Base-by-base conservation (phyloP, 1,140 invertebrate species). In the Sitodiplosis mosellana region DNA sequence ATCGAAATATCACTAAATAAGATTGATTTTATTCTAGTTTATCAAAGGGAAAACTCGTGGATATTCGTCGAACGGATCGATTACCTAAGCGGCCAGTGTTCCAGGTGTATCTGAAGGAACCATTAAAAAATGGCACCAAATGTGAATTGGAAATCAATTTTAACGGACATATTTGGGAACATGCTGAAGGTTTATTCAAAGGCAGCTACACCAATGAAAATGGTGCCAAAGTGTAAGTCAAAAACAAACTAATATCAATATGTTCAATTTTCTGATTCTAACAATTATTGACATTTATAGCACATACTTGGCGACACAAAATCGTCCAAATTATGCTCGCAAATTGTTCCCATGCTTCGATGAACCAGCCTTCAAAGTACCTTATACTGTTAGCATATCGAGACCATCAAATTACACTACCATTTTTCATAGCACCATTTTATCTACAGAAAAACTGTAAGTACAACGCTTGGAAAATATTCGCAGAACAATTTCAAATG, bases 261-360 rank as follows among this genome's bases (percentile, higher is more conserved):
- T 11, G 15, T 12, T 37, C 15, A n/a, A 48, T 48, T 48, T 15
- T 38, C 45, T 43, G 11, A 20, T 40, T n/a, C 27, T 27, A n/a
- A n/a, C n/a, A n/a, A n/a, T 27, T 27, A 3, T 27, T 27, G 3
- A 27, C 10, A 27, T 27, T 27, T 27, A 27, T 10, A 27, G 27
- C 27, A 27, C 27, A 27, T 71, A 80, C 53, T 66, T 81, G 2
- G 81, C 75, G 0, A 84, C 86, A 1, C 79, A 88, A 57, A 69
- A 94, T 48, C 75, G 86, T 49, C 78, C 85, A 0, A 84, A 83
- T 48, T 77, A 87, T 60, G 89, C 89, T 0, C 70, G 87, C 19
- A 73, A 75, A 27, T 73, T 89, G 45, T 94, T 95, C 61, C 92
- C 92, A 0, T 93, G 89, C 59, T 91, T 93, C 64, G 90, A 96